These are phyloP conservation scores for Thymelicus lineola DNA, from an alignment of 2,888 invertebrate genomes.

Conservation along the genomic window DNA sequence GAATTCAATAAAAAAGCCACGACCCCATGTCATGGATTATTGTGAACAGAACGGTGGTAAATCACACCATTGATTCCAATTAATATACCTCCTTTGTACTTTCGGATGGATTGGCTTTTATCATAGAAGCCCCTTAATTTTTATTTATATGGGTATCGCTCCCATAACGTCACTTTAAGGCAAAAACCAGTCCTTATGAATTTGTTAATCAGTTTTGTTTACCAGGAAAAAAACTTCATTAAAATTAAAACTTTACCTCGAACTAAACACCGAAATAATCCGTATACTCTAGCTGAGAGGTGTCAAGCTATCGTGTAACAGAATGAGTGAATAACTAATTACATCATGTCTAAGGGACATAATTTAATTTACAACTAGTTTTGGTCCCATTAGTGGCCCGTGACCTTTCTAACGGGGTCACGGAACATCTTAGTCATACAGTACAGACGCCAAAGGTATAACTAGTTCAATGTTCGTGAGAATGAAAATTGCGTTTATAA, in stretches of 20 bases:
- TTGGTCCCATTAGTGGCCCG: conserved; percentile 34
- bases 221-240: too few relatives aligned
- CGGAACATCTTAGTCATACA: conserved; percentile 34
- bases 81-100: conserved; percentile 42
- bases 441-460: not conserved
- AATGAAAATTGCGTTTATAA: not conserved
- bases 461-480: conserved; percentile 24
- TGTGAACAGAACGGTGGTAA: conserved; percentile 64
- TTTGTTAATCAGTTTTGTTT: too few relatives aligned
- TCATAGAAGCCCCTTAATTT: not conserved
- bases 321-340: not conserved
- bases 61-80: conserved; percentile 60
- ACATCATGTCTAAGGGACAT: conserved; percentile 7
- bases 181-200: too few relatives aligned
- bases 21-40: conserved; percentile 62
- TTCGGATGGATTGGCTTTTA: not conserved
- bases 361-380: conserved; percentile 19
- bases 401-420: conserved; percentile 38
- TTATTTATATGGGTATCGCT: too few relatives aligned
- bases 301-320: too few relatives aligned
- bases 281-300: too few relatives aligned
- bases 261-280: too few relatives aligned
- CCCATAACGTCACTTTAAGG: too few relatives aligned
- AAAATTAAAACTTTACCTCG: too few relatives aligned
- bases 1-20: conserved; percentile 74